Evolutionary conservation across 2,888 invertebrate species (phyloP).

Genomic region (Ophion costatus): DNA sequence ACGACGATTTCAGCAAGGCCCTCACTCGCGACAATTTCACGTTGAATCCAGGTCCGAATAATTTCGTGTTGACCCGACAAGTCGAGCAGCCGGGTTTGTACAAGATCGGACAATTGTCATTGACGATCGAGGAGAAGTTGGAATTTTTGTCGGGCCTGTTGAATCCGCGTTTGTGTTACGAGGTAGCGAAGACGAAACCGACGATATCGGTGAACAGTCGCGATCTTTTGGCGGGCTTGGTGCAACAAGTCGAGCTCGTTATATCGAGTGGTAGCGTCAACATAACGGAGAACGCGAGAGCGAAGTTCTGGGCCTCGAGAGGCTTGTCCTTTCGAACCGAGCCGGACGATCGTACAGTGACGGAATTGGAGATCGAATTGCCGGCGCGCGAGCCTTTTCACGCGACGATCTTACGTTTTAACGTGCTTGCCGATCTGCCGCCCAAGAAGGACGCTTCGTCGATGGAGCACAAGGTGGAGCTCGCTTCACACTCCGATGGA

Average conservation of each 20-base stretch:
- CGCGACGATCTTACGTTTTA: constrained; percentile 86
- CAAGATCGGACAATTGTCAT: constrained; percentile 89
- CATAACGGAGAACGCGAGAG: constrained; percentile 87
- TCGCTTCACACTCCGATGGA: no score
- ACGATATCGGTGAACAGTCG: constrained; percentile 86
- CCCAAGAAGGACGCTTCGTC: constrained; percentile 89
- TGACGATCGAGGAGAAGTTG: constrained; percentile 87
- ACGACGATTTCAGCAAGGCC: constrained; percentile 87
- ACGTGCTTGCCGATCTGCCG: constrained; percentile 90
- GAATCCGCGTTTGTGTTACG: constrained; percentile 85
- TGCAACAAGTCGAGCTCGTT: constrained; percentile 90
- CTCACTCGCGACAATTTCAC: constrained; percentile 85
- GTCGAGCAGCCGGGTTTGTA: constrained; percentile 89
- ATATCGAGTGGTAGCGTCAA: constrained; percentile 92
- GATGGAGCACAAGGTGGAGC: constrained; percentile 88
- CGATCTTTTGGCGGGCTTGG: constrained; percentile 92
- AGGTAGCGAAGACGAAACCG: constrained; percentile 86
- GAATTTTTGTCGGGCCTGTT: constrained; percentile 89
- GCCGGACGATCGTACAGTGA: constrained; percentile 77
- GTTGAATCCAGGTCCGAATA: constrained; percentile 88
- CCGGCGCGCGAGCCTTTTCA: constrained; percentile 87
- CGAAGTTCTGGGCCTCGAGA: constrained; percentile 88
- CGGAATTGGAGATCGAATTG: constrained; percentile 78
- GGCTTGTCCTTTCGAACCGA: constrained; percentile 87
- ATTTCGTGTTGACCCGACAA: constrained; percentile 86